Percentiles rank a stretch among this genome's conserved stretches.
Evolutionary conservation across 2,113 vertebrate genomes (phyloP).

Genomic region (Alethe diademata): DNA sequence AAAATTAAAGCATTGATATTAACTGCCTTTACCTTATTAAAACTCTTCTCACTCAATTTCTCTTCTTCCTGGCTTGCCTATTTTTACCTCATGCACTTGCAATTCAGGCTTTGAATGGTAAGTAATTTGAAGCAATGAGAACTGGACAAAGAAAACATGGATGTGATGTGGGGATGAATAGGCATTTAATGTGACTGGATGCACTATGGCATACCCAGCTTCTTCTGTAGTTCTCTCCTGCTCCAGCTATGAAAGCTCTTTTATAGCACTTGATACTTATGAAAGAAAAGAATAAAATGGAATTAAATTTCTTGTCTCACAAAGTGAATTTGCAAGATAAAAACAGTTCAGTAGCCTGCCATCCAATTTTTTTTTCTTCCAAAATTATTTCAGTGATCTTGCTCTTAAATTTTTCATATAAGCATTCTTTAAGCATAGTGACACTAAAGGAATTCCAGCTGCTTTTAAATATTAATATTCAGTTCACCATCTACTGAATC

Average conservation of each 20-base stretch:
- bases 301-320: neutral
- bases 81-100: neutral
- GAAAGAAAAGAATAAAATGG: neutral
- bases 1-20: neutral
- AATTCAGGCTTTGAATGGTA: neutral
- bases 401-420: neutral
- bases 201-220: rapidly evolving
- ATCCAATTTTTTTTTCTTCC: neutral
- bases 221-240: neutral
- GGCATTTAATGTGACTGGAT: no score
- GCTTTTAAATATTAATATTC: neutral
- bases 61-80: neutral
- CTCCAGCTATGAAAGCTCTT: neutral
- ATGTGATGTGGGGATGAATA: neutral
- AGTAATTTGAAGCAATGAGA: neutral
- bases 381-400: neutral
- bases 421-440: neutral
- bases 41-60: neutral
- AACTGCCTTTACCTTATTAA: neutral
- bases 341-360: neutral
- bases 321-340: neutral
- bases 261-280: neutral
- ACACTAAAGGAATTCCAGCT: neutral
- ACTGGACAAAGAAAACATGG: neutral
- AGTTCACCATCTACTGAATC: neutral